Percentiles rank a stretch among this genome's conserved stretches.
These are phyloP conservation scores for Palythoa grandiflora DNA, from an alignment of 92 coral and sea anemone genomes.

Conservation along the genomic window DNA sequence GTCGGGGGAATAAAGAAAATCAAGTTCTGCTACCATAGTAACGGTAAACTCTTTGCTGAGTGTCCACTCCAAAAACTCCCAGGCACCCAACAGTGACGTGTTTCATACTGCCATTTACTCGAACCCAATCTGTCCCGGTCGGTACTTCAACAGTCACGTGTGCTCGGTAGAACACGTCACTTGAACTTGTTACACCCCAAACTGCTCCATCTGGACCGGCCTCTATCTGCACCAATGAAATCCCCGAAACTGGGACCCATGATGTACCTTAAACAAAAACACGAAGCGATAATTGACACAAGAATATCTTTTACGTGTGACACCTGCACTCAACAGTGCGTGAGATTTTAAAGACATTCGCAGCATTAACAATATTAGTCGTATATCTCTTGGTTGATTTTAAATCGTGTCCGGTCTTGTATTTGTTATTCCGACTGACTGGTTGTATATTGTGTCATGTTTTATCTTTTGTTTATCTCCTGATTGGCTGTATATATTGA, in stretches of 20 bases:
- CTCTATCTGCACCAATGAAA: neutral
- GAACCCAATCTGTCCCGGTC: constrained; percentile 21
- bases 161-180: neutral
- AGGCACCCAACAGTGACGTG: constrained; percentile 24
- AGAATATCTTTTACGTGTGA: too few relatives aligned
- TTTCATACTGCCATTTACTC: neutral
- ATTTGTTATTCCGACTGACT: too few relatives aligned
- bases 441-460: too few relatives aligned
- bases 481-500: too few relatives aligned
- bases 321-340: neutral
- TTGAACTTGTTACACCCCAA: constrained; percentile 15
- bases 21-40: neutral
- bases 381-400: too few relatives aligned
- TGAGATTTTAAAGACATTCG: neutral
- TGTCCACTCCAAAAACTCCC: constrained; percentile 13
- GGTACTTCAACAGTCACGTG: neutral
- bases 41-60: constrained; percentile 8
- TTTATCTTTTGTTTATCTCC: too few relatives aligned
- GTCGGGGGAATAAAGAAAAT: too few relatives aligned
- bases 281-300: neutral
- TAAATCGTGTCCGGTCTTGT: too few relatives aligned
- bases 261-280: neutral
- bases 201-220: constrained; percentile 11
- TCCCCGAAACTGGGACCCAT: neutral
- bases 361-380: too few relatives aligned